These are phyloP conservation scores for Philereme transversata DNA, from an alignment of 2,888 invertebrate species.

Conservation along the genomic window DNA sequence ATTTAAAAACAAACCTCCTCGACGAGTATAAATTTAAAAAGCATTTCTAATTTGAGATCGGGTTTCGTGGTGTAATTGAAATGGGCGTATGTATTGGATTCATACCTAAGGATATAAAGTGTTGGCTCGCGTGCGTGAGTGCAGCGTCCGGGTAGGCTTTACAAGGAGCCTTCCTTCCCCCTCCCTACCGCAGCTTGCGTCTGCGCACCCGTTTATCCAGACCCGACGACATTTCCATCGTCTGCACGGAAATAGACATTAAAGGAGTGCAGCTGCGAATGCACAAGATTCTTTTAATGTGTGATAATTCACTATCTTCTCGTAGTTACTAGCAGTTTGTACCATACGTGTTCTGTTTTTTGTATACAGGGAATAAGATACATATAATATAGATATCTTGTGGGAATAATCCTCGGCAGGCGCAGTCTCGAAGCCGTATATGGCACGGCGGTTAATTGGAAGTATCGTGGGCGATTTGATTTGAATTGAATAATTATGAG, in stretches of 20 bases:
- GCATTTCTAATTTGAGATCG: slow-evolving; percentile 42
- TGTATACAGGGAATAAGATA: slow-evolving; percentile 33
- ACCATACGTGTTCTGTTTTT: slow-evolving; percentile 41
- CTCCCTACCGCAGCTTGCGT: slow-evolving; percentile 43
- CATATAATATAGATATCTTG: slow-evolving; percentile 37
- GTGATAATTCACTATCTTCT: slow-evolving; percentile 70
- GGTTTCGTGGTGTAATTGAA: slow-evolving; percentile 58
- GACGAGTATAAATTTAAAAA: slow-evolving; percentile 33
- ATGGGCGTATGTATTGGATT: slow-evolving; percentile 66
- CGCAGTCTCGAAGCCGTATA: slow-evolving; percentile 57
- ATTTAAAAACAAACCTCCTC: slow-evolving; percentile 43
- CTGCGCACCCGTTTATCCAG: slow-evolving; percentile 72
- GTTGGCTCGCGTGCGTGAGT: slow-evolving; percentile 61
- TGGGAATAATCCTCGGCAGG: slow-evolving; percentile 51
- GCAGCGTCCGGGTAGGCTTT: slow-evolving; percentile 67
- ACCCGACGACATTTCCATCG: slow-evolving; percentile 75
- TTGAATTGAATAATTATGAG: slow-evolving; percentile 80
- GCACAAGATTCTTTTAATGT: slow-evolving; percentile 74
- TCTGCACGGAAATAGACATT: slow-evolving; percentile 73
- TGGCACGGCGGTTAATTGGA: slow-evolving; percentile 68
- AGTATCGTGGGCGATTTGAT: slow-evolving; percentile 76
- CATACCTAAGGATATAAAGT: slow-evolving; percentile 65
- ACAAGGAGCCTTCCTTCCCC: slow-evolving; percentile 53
- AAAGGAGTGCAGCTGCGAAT: slow-evolving; percentile 68
- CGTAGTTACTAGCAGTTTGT: slow-evolving; percentile 46